A percentile compares a stretch with the other conserved stretches of the same genome.
Evolutionary conservation across 2,113 vertebrate species (phyloP).

Genomic region (Sitta europaea): DNA sequence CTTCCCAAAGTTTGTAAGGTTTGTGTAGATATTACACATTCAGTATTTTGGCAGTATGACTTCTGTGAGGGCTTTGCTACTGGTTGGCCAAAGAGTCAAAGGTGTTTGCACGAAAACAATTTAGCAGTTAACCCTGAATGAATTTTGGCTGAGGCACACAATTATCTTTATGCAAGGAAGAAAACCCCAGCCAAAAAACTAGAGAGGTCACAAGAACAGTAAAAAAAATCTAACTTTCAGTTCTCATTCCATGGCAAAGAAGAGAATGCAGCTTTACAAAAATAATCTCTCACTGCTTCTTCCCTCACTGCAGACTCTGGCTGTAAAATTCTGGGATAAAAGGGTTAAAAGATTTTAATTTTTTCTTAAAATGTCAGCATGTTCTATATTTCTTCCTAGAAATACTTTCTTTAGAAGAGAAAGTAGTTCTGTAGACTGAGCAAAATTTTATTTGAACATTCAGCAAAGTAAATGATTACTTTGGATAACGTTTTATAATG

Average conservation of each 20-base stretch:
- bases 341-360: neutral
- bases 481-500: neutral
- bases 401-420: neutral
- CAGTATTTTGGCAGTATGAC: neutral
- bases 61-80: neutral
- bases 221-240: neutral
- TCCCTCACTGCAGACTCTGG: neutral
- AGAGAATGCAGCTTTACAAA: neutral
- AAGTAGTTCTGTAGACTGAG: neutral
- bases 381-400: neutral
- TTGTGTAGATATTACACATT: neutral
- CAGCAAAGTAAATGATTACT: slow-evolving; percentile 32
- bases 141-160: neutral
- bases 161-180: neutral
- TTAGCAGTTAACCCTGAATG: neutral
- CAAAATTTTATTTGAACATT: slow-evolving; percentile 15
- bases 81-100: neutral
- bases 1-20: neutral
- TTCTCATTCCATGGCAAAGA: neutral
- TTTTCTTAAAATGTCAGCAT: slow-evolving; percentile 1
- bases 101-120: neutral
- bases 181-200: neutral
- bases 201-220: neutral
- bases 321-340: neutral
- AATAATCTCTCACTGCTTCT: neutral